Conservation (phyloP, 1,140 invertebrate genomes). For the Temnothorax longispinosus region DNA sequence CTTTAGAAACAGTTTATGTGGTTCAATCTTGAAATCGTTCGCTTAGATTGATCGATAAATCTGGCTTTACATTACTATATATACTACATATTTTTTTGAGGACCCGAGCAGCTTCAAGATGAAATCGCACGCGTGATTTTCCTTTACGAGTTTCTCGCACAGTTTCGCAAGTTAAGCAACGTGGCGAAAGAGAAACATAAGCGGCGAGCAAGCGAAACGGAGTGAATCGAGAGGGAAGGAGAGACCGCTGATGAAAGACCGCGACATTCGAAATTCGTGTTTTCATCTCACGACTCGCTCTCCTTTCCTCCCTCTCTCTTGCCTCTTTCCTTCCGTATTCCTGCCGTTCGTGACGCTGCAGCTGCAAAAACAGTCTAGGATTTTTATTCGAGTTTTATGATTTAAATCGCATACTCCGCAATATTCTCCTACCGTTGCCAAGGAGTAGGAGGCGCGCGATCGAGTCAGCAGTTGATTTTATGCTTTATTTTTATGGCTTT, state of each 20-base stretch:
- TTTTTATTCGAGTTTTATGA: slow-evolving; percentile 84
- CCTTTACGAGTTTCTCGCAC: slow-evolving; percentile 63
- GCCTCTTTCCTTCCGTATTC: background rate
- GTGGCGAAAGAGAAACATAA: slow-evolving; percentile 61
- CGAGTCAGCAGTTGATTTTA: slow-evolving; percentile 85
- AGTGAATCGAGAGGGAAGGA: slow-evolving; percentile 52
- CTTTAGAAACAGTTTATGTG: background rate
- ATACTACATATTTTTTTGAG: background rate
- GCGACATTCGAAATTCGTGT: background rate
- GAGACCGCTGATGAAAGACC: slow-evolving; percentile 38
- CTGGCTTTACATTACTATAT: background rate
- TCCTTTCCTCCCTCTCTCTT: background rate
- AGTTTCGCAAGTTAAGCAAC: slow-evolving; percentile 40
- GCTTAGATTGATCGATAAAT: background rate
- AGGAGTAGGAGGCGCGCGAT: slow-evolving; percentile 61
- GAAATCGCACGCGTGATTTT: slow-evolving; percentile 61
- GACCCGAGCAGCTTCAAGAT: background rate
- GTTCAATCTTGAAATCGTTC: background rate
- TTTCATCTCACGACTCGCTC: slow-evolving; percentile 8
- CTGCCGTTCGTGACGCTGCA: slow-evolving; percentile 7
- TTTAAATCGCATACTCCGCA: slow-evolving; percentile 83
- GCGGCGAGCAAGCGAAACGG: slow-evolving; percentile 48
- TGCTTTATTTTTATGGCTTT: slow-evolving; percentile 82
- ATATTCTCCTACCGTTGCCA: slow-evolving; percentile 72
- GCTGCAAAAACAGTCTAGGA: slow-evolving; percentile 66